Percentiles rank a stretch among this genome's conserved stretches.
phyloP scores from a whole-genome alignment of 2,113 vertebrate genomes.

The Ceuthmochares aereus region DNA sequence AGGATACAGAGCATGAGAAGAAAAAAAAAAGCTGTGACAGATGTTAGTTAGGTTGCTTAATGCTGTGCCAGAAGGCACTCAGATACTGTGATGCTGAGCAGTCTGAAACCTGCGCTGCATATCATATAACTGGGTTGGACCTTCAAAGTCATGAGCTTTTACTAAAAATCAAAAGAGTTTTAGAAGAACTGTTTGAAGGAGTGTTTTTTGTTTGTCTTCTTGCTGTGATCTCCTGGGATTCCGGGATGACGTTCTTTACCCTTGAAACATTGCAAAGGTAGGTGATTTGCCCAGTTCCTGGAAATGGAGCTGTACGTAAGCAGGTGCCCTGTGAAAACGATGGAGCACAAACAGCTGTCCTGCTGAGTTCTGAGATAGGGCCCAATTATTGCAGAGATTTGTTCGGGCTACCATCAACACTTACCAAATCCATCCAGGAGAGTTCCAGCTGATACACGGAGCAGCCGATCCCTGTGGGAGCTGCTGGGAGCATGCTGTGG shows the following conservation, averaged over 20 bases:
- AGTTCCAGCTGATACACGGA: not conserved
- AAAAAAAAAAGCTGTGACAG: constrained; percentile 23
- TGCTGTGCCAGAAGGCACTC: constrained; percentile 29
- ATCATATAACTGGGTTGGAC: not conserved
- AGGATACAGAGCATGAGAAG: not conserved
- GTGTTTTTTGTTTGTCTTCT: not conserved
- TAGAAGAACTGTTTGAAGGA: not conserved
- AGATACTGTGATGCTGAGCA: not conserved
- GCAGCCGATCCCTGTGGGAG: not conserved
- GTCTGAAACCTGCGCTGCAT: not conserved
- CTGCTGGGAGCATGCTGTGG: not conserved
- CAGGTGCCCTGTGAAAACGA: not conserved
- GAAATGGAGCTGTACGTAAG: accelerated
- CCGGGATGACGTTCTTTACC: not conserved
- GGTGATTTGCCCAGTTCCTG: not conserved
- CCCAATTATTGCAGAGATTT: not conserved
- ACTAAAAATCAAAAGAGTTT: not conserved
- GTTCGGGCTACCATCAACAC: not conserved
- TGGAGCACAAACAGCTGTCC: not conserved
- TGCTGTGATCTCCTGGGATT: not conserved
- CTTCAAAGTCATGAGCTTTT: not conserved
- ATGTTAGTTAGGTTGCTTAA: constrained; percentile 50
- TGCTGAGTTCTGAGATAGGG: not conserved
- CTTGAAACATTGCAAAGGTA: not conserved
- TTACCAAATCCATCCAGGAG: not conserved